These are phyloP conservation scores for Teleiodes luculella DNA, from an alignment of 2,888 invertebrate species.

Conservation along the genomic window DNA sequence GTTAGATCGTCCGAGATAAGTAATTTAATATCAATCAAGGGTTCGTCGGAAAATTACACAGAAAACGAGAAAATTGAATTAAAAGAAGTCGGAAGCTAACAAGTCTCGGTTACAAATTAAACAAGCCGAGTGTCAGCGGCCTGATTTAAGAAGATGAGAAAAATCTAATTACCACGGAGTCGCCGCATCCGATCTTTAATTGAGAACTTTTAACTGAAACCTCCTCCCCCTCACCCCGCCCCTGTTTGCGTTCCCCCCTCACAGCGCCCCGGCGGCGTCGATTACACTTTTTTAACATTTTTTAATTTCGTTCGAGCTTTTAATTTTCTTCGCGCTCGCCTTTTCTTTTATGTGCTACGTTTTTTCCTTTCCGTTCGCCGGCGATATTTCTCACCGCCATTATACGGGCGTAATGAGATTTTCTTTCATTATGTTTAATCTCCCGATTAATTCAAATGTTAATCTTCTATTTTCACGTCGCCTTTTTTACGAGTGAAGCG, in stretches of 20 bases:
- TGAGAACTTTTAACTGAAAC: conserved; percentile 61
- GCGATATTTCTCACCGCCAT: conserved; percentile 75
- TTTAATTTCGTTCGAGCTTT: conserved; percentile 76
- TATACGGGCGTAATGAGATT: conserved; percentile 77
- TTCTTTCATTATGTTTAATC: conserved; percentile 79
- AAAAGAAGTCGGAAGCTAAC: conserved; percentile 67
- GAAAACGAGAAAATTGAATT: conserved; percentile 61
- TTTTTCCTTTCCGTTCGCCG: conserved; percentile 57
- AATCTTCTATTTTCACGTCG: conserved; percentile 70
- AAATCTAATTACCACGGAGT: conserved; percentile 74
- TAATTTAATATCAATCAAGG: conserved; percentile 63
- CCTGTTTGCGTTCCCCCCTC: conserved; percentile 66
- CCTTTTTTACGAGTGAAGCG: conserved; percentile 60
- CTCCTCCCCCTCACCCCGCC: conserved; percentile 28
- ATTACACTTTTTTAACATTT: conserved; percentile 77
- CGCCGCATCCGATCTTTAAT: conserved; percentile 71
- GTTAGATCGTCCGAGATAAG: conserved; percentile 20
- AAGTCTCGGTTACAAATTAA: conserved; percentile 78
- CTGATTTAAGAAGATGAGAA: conserved; percentile 73
- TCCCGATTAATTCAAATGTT: conserved; percentile 79
- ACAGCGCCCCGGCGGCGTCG: conserved; percentile 67
- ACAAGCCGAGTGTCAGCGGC: conserved; percentile 65
- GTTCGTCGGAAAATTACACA: conserved; percentile 44
- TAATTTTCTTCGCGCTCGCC: conserved; percentile 74
- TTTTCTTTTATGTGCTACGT: conserved; percentile 63